Conservation (phyloP, 1,140 invertebrate species). For the Drosophila nigromelanica region DNA sequence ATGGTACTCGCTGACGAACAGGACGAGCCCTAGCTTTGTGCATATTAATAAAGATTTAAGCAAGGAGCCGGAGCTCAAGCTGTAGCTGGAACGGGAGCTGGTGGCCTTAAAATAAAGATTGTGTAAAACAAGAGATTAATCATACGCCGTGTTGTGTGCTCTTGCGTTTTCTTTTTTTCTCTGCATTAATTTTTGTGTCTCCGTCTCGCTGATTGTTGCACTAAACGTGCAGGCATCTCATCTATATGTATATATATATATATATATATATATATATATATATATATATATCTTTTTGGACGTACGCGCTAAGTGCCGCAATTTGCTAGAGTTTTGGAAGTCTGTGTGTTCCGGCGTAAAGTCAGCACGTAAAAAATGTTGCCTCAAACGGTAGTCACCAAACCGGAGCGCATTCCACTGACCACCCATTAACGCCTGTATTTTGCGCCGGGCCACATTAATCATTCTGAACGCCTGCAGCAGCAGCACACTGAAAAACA, state of each 20-base stretch:
- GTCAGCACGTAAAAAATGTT: slow-evolving; percentile 64
- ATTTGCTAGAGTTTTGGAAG: slow-evolving; percentile 37
- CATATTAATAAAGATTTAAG: slow-evolving; percentile 81
- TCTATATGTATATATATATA: background rate
- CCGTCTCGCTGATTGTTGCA: slow-evolving; percentile 48
- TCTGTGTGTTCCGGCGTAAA: background rate
- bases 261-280: background rate
- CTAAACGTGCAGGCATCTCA: slow-evolving; percentile 63
- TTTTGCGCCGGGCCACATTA: slow-evolving; percentile 65
- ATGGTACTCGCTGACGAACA: slow-evolving; percentile 35
- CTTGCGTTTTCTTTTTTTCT: background rate
- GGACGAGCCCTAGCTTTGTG: slow-evolving; percentile 49
- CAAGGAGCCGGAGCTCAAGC: slow-evolving; percentile 16
- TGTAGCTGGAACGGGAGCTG: background rate
- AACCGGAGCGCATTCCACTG: slow-evolving; percentile 55
- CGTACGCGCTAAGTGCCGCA: slow-evolving; percentile 36
- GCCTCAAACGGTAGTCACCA: slow-evolving; percentile 28
- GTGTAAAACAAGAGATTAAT: slow-evolving; percentile 76
- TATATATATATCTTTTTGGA: background rate
- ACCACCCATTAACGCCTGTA: slow-evolving; percentile 67
- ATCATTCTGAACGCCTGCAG: slow-evolving; percentile 73
- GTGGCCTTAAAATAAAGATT: slow-evolving; percentile 67
- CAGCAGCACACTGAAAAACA: slow-evolving; percentile 41
- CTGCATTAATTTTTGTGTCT: slow-evolving; percentile 66
- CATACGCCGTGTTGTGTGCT: slow-evolving; percentile 59